Evolutionary conservation across 2,113 vertebrate genomes (phyloP), one percentile per base, ranked within the genome.

Genomic region (Ciconia stormi): DNA sequence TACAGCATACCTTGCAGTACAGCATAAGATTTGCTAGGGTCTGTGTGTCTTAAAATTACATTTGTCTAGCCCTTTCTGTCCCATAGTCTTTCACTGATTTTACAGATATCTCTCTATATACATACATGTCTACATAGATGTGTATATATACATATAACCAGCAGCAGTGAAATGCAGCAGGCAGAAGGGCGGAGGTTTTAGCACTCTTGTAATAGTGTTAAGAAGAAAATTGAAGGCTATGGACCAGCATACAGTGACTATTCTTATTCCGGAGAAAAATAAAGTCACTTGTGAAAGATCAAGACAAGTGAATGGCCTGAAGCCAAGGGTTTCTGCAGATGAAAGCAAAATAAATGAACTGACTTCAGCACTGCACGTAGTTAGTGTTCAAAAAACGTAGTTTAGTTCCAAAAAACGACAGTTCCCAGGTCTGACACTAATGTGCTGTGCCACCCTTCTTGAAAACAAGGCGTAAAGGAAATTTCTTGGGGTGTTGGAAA

Each of bases 401-500:
- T 32, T 80, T 32, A 47, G 6, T 77, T 84, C 72, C 14, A 59
- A 38, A 77, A 77, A 85, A 6, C 15, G 18, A 22, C 26, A 27
- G 13, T 88, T 88, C 13, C 61, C 61, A 82, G 38, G 19, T 4
- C 34, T 76, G 53, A 62, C 34, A 25, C 11, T 17, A 18, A 16
- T 0, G 11, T 69, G 27, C 44, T 50, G 44, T 30, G 66, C 5
- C 2, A 6, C 34, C 21, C 26, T 61, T 44, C 53, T 40, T 36
- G 56, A 88, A 95, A 96, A 80, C 34, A 76, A 71, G 18, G 36
- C 0, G 3, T 73, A 71, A 77, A 61, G 69, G 72, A 82, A 82
- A 90, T 49, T 72, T 49, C 59, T 86, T n/a, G 36, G 27, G n/a
- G n/a, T 66, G 42, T 6, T 96, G 79, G 76, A 86, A 90, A 88